A percentile compares a stretch with the other conserved stretches of the same genome.
phyloP scores from a whole-genome alignment of 2,113 vertebrate genomes.

The Sinocyclocheilus rhinocerous region DNA sequence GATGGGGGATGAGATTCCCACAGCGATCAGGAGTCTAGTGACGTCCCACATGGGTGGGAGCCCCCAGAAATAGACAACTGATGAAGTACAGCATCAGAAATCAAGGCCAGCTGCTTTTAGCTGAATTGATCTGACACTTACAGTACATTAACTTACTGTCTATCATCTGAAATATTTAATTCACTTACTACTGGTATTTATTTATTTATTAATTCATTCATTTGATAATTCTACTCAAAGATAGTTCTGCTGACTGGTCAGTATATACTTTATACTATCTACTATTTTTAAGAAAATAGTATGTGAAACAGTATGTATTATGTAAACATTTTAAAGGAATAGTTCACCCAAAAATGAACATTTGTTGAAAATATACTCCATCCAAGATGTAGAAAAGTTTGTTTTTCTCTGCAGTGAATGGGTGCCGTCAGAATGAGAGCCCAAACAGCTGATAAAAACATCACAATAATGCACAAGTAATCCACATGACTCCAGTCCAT shows the following conservation, averaged over 20 bases:
- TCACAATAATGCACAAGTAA: no score
- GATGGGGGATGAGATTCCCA: constrained; percentile 24
- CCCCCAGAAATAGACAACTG: neutral
- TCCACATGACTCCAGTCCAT: no score
- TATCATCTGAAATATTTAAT: neutral
- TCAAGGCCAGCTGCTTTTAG: neutral
- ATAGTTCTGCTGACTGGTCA: neutral
- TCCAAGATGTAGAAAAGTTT: no score
- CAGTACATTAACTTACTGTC: neutral
- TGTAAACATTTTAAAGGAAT: neutral
- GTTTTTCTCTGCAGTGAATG: neutral
- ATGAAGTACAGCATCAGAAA: neutral
- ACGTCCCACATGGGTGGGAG: neutral
- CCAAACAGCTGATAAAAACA: no score
- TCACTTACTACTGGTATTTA: neutral
- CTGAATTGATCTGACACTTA: neutral
- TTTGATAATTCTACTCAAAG: neutral
- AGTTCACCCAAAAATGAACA: neutral
- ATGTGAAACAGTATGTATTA: neutral
- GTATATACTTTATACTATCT: neutral
- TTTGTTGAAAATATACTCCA: neutral
- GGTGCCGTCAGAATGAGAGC: no score
- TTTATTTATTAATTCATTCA: neutral
- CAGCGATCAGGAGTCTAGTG: constrained; percentile 31
- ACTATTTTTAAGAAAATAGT: neutral